A percentile compares a stretch with the other conserved stretches of the same genome.
These are phyloP conservation scores for Enteromius fasciolatus DNA, from an alignment of 2,797 vertebrate genomes.

Conservation along the genomic window DNA sequence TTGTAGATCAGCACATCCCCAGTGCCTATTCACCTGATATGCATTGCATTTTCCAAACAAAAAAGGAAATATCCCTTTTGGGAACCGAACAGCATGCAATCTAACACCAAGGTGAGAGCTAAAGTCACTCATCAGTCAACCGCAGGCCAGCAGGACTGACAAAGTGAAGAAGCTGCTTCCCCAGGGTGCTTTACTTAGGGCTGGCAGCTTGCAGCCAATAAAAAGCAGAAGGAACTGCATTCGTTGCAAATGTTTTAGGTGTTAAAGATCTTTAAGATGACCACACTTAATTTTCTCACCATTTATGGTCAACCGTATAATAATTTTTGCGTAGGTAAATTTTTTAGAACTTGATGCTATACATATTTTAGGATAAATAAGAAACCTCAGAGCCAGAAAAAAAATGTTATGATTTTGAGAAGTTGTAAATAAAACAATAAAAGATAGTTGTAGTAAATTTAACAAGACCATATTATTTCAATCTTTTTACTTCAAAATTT, in stretches of 20 bases:
- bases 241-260: background rate
- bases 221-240: conserved; percentile 32
- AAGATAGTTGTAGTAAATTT: background rate
- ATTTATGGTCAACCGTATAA: background rate
- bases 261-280: background rate
- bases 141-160: conserved; percentile 69
- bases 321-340: background rate
- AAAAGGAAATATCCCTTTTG: conserved; percentile 38
- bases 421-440: background rate
- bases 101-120: conserved; percentile 73
- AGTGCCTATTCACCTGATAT: conserved; percentile 3
- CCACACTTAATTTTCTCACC: background rate
- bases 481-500: background rate
- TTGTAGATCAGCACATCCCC: background rate
- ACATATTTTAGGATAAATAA: background rate
- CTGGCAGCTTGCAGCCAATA: conserved; percentile 33
- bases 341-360: background rate
- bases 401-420: background rate
- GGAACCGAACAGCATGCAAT: conserved; percentile 57
- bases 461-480: background rate
- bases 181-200: conserved; percentile 66
- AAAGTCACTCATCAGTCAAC: conserved; percentile 73
- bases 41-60: conserved; percentile 32
- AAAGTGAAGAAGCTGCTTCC: conserved; percentile 69
- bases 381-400: background rate